phyloP scores from a whole-genome alignment of 1,140 invertebrate genomes.

The Diorhabda carinulata region DNA sequence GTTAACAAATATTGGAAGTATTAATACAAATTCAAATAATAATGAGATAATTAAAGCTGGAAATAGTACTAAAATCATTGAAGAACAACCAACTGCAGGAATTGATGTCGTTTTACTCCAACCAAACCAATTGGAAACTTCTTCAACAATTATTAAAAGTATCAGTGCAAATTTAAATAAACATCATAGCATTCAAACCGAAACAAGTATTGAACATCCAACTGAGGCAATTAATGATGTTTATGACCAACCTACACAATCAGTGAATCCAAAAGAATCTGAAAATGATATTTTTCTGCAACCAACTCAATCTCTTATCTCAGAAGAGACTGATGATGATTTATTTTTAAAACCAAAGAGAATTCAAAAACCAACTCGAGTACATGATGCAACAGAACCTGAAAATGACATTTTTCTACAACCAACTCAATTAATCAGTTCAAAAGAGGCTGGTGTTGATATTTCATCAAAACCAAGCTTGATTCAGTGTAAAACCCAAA shows the following conservation, averaged over 20 bases:
- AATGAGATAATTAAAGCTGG: constrained; percentile 25
- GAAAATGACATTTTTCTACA: constrained; percentile 16
- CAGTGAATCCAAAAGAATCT: constrained; percentile 4
- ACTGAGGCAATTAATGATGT: too few relatives aligned
- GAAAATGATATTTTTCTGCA: constrained; percentile 1
- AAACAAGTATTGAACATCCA: too few relatives aligned
- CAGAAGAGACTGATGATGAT: constrained; percentile 11
- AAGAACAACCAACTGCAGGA: not conserved
- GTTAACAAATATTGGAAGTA: not conserved
- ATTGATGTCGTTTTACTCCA: not conserved
- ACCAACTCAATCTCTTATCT: constrained; percentile 5
- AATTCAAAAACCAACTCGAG: too few relatives aligned
- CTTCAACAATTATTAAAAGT: not conserved
- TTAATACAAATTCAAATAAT: constrained; percentile 18
- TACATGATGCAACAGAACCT: too few relatives aligned
- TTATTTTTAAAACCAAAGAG: too few relatives aligned
- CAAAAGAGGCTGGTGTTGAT: not conserved
- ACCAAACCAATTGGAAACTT: not conserved
- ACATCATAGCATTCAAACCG: too few relatives aligned
- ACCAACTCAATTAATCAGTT: constrained; percentile 6
- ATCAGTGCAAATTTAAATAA: too few relatives aligned
- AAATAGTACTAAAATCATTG: constrained; percentile 20
- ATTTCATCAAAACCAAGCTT: not conserved
- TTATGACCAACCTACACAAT: not conserved
- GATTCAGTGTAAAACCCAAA: not conserved